A percentile compares a stretch with the other conserved stretches of the same genome.
Evolutionary conservation across 1,140 invertebrate genomes (phyloP).

Genomic region (Paraescarpia echinospica): DNA sequence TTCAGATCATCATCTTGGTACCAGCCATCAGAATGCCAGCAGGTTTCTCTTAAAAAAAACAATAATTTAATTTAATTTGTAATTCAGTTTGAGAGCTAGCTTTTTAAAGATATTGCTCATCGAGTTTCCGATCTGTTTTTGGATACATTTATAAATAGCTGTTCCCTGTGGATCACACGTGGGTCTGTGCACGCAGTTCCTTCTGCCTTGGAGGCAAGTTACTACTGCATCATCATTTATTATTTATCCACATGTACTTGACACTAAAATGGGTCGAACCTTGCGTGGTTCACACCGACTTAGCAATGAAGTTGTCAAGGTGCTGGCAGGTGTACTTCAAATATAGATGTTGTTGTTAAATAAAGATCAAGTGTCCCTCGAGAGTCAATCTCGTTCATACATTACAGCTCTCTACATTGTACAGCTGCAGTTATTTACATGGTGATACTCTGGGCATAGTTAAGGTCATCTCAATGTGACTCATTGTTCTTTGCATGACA

Average conservation of each 20-base stretch:
- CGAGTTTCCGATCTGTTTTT: neutral
- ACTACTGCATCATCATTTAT: neutral
- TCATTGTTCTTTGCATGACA: neutral
- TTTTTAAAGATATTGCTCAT: neutral
- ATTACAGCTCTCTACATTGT: neutral
- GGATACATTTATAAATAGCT: neutral
- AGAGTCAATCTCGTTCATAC: neutral
- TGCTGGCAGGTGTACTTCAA: neutral
- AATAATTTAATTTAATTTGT: neutral
- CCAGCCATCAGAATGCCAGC: neutral
- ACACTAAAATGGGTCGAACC: neutral
- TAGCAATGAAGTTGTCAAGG: neutral
- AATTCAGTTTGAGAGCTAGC: neutral
- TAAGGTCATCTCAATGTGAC: neutral
- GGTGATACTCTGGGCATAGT: neutral
- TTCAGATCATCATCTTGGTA: neutral
- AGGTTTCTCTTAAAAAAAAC: neutral
- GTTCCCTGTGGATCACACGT: neutral
- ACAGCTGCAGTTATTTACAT: neutral
- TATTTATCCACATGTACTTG: neutral
- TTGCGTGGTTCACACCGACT: neutral
- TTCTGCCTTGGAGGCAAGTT: neutral
- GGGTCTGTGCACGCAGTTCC: neutral
- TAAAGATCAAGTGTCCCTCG: neutral
- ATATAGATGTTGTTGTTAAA: constrained; percentile 2